Conservation (phyloP, 2,113 vertebrate genomes). For the Myrmecobius fasciatus region DNA sequence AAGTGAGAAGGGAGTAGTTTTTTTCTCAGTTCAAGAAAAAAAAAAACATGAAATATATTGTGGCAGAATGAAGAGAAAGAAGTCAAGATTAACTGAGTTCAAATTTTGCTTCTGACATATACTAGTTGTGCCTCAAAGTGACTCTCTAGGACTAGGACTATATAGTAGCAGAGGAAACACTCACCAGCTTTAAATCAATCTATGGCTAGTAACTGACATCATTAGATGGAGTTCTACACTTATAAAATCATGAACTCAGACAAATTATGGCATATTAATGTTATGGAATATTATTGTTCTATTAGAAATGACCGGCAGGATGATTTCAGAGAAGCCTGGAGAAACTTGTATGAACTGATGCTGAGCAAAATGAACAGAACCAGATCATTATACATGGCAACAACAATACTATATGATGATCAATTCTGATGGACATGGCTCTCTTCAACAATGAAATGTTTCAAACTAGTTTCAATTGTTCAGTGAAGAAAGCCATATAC, state of each 20-base stretch:
- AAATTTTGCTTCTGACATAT: background rate
- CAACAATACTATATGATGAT: too few species aligned
- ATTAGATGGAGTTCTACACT: background rate
- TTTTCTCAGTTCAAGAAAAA: background rate
- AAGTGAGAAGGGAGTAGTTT: background rate
- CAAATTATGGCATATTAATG: too few species aligned
- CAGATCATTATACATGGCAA: too few species aligned
- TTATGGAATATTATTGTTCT: too few species aligned
- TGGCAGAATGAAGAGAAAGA: background rate
- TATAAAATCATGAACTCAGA: background rate
- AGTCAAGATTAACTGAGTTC: background rate
- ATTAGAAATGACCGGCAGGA: too few species aligned
- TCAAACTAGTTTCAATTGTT: too few species aligned
- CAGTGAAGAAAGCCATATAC: too few species aligned
- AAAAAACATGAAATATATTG: background rate
- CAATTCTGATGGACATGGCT: too few species aligned
- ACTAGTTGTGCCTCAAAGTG: background rate
- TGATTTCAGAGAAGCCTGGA: too few species aligned
- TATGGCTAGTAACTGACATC: background rate
- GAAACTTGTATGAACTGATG: too few species aligned
- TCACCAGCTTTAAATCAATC: background rate
- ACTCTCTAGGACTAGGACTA: background rate
- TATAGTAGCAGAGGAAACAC: background rate
- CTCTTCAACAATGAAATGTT: too few species aligned
- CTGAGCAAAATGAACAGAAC: too few species aligned